These are phyloP conservation scores for Struthio camelus DNA, from an alignment of 2,113 vertebrate species.

Conservation along the genomic window DNA sequence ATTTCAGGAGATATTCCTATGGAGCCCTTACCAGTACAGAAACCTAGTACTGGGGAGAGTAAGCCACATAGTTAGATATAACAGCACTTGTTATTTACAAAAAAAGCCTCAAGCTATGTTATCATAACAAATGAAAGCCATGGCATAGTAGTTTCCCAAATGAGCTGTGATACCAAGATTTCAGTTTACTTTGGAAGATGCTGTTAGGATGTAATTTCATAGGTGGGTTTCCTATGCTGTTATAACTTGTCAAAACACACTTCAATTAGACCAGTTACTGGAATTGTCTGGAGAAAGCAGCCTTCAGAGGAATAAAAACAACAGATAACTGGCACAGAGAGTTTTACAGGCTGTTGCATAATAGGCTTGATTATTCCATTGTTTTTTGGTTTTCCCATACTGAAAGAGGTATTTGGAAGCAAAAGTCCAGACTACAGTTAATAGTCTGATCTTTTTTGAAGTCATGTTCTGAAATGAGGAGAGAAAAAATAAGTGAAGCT, in stretches of 20 bases:
- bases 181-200: slow-evolving; percentile 61
- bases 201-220: slow-evolving; percentile 49
- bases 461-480: neutral
- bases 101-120: neutral
- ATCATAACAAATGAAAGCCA: neutral
- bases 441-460: neutral
- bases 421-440: neutral
- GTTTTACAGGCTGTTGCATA: slow-evolving; percentile 30
- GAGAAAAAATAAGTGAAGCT: neutral
- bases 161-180: slow-evolving; percentile 13
- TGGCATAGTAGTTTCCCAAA: neutral
- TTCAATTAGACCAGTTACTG: slow-evolving; percentile 51
- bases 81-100: neutral
- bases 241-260: slow-evolving; percentile 49
- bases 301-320: slow-evolving; percentile 43
- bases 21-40: neutral
- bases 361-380: neutral
- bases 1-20: neutral
- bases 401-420: neutral
- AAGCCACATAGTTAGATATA: neutral
- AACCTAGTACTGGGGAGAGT: neutral
- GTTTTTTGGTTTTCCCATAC: neutral
- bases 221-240: slow-evolving; percentile 58
- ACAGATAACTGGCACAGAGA: neutral
- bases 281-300: slow-evolving; percentile 55